Percentiles rank a stretch among this genome's conserved stretches.
Evolutionary conservation across 2,797 vertebrate genomes (phyloP).

Genomic region (Monodelphis domestica): DNA sequence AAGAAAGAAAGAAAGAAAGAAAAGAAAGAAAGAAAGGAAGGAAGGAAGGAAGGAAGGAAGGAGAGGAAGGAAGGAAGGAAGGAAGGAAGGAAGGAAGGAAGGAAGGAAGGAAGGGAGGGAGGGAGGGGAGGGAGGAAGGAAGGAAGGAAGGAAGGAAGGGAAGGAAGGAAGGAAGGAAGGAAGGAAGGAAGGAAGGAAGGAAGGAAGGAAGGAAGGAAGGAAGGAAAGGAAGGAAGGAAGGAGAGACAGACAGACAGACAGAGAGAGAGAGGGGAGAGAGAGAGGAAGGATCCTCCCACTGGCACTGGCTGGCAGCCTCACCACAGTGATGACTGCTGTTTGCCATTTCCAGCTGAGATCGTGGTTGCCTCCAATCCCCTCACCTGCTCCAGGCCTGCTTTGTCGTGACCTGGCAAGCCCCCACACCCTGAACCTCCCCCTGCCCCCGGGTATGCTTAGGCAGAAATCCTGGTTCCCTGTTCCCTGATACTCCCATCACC

Average conservation of each 20-base stretch:
- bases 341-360: constrained; percentile 9
- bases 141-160: not conserved
- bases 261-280: constrained; percentile 60
- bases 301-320: constrained; percentile 2
- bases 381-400: not conserved
- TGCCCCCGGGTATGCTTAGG: not conserved
- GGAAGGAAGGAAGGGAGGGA: not conserved
- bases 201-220: not conserved
- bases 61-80: not conserved
- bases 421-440: not conserved
- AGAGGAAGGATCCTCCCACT: constrained; percentile 65
- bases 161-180: not conserved
- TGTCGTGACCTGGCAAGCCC: not conserved
- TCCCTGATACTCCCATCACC: not conserved
- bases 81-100: not conserved
- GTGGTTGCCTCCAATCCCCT: constrained; percentile 7
- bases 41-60: no score
- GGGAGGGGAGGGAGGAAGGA: not conserved
- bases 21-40: no score
- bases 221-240: not conserved
- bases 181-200: not conserved
- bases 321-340: not conserved
- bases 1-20: no score
- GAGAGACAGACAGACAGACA: no score
- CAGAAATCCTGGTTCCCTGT: not conserved